Evolutionary conservation across 2,797 vertebrate genomes (phyloP), one percentile per base, ranked within the genome.

Genomic region (Rhyacichthys aspro): DNA sequence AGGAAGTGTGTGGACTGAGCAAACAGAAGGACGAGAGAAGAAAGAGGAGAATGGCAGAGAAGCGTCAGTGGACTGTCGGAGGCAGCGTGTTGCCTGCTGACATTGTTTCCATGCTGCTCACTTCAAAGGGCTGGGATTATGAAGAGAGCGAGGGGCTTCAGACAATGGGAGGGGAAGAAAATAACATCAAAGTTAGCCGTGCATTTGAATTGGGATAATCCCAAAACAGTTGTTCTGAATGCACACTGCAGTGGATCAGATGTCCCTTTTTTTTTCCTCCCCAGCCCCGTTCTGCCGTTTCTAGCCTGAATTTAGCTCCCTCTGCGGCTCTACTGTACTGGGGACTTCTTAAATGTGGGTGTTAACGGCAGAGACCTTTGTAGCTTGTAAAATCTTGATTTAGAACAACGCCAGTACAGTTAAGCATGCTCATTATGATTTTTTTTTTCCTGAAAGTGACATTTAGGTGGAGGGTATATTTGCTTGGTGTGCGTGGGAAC

Each of bases 111-210:
- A 87, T 63, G 76, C 85, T 70, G 76, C 83, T 87, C 82, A 89
- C 88, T 90, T 92, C 91, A 91, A 93, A 92, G 90, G 78, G 54
- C 66, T 76, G 8, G 86, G 86, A 90, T 91, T 90, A 88, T 82
- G 85, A 86, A 70, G 77, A 77, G 88, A 86, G 84, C 74, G 84
- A 89, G 87, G 86, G 85, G 78, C 82, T 85, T 84, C 83, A 88
- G 88, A 91, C 86, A 89, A 90, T 88, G 73, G 85, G 79, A 81
- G 78, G 76, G 78, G 78, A 84, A 82, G 85, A 86, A 86, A 89
- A 89, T 88, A 90, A 90, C 91, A 90, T 92, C 92, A 92, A 90
- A 90, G 89, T 89, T 88, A 82, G 75, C 76, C 64, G 72, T 67
- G 46, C 79, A 75, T 90, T 89, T 89, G 85, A 90, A 88, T 89